These are phyloP conservation scores for Argyresthia goedartella DNA, from an alignment of 2,888 invertebrate species.

Conservation along the genomic window DNA sequence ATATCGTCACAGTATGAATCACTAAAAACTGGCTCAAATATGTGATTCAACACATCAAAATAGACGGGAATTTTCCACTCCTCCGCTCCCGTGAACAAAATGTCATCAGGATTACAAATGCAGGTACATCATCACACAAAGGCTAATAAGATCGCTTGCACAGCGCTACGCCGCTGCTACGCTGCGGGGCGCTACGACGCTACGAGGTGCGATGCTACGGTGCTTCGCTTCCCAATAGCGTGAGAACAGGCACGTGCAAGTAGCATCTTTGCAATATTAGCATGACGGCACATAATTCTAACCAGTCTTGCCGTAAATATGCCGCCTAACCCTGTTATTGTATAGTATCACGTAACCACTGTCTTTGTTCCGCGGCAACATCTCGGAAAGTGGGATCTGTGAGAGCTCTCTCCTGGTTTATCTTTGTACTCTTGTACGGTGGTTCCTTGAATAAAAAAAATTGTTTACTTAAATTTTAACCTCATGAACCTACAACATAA, in stretches of 20 bases:
- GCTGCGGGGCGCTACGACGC: constrained; percentile 12
- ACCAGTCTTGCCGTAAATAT: constrained; percentile 23
- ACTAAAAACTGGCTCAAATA: too few relatives aligned
- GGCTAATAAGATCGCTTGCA: constrained; percentile 20
- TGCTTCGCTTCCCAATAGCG: constrained; percentile 15
- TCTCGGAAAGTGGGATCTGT: not conserved
- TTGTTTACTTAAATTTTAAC: not conserved
- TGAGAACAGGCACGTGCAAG: constrained; percentile 38
- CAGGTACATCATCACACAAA: constrained; percentile 11
- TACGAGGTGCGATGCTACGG: constrained; percentile 15
- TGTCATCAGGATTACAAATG: constrained; percentile 9
- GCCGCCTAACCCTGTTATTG: not conserved
- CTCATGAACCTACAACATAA: not conserved
- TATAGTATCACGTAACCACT: too few relatives aligned
- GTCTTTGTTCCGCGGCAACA: not conserved
- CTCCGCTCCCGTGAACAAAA: too few relatives aligned
- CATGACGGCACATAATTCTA: constrained; percentile 45
- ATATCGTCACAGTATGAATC: too few relatives aligned
- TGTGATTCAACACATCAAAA: too few relatives aligned
- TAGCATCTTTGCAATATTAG: constrained; percentile 41
- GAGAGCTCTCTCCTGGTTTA: not conserved
- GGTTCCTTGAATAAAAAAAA: not conserved
- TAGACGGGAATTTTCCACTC: too few relatives aligned
- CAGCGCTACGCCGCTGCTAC: constrained; percentile 13
- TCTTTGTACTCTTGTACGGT: not conserved